phyloP scores from a whole-genome alignment of 2,888 invertebrate species.

The Diadromus collaris region DNA sequence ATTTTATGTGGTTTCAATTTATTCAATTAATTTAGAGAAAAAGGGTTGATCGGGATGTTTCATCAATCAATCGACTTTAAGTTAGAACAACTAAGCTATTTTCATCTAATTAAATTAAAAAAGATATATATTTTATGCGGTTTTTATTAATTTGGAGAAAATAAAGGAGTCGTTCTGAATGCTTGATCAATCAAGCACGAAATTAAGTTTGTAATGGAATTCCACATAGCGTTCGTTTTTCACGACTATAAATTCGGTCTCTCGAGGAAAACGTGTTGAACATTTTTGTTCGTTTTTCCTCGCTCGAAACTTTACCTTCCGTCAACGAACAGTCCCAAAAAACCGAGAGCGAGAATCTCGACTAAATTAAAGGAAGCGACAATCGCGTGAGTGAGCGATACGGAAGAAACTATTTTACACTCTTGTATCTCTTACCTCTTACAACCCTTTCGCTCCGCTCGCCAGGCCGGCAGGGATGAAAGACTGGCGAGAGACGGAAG shows the following conservation, averaged over 20 bases:
- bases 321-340: not conserved
- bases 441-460: slow-evolving; percentile 8
- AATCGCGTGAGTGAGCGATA: slow-evolving; percentile 15
- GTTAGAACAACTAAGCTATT: not conserved
- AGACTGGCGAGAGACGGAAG: slow-evolving; percentile 14
- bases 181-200: not conserved
- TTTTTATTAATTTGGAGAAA: too few species aligned
- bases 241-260: not conserved
- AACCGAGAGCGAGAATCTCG: not conserved
- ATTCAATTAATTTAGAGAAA: too few species aligned
- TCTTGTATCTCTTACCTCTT: slow-evolving; percentile 31
- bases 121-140: too few species aligned
- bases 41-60: not conserved
- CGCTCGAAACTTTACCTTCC: not conserved
- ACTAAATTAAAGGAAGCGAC: not conserved
- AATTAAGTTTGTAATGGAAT: not conserved
- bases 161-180: not conserved
- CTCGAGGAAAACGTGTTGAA: not conserved
- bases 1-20: too few species aligned
- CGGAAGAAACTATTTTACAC: slow-evolving; percentile 11
- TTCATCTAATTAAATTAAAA: too few species aligned
- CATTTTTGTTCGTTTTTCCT: not conserved
- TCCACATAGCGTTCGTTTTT: not conserved
- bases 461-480: not conserved
- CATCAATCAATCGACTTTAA: not conserved